A percentile compares a stretch with the other conserved stretches of the same genome.
These are phyloP conservation scores for Percopsis omiscomaycus DNA, from an alignment of 2,797 vertebrate genomes.

Conservation along the genomic window DNA sequence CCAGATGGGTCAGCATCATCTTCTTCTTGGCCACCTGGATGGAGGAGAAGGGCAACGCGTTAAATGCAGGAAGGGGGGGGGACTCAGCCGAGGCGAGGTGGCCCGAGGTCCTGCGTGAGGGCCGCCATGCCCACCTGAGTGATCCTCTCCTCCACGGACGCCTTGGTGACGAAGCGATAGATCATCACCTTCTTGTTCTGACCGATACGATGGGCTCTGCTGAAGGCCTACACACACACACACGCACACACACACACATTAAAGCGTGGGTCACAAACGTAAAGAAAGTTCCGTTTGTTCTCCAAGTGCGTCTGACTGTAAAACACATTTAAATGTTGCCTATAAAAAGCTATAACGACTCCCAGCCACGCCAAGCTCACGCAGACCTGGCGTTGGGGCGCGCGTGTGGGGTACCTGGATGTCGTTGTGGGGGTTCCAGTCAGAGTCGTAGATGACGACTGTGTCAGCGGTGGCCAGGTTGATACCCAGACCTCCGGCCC, in stretches of 20 bases:
- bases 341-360: too few species aligned
- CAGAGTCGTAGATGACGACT: conserved; percentile 97
- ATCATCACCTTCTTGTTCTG: conserved; percentile 99
- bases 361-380: too few species aligned
- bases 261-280: background rate
- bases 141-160: conserved; percentile 96
- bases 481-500: conserved; percentile 96
- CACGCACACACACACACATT: background rate
- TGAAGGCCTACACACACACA: conserved; percentile 84
- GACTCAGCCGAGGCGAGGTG: too few species aligned
- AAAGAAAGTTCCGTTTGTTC: background rate
- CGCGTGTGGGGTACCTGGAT: conserved; percentile 82
- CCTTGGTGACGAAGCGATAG: conserved; percentile 97
- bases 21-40: conserved; percentile 94
- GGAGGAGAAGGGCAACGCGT: background rate
- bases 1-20: conserved; percentile 98
- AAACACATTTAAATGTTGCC: too few species aligned
- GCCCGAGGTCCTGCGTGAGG: background rate
- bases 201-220: conserved; percentile 96
- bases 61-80: background rate
- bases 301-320: too few species aligned
- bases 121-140: conserved; percentile 76
- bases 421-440: conserved; percentile 99
- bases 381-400: background rate
- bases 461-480: conserved; percentile 98